phyloP scores from a whole-genome alignment of 37 sponge, comb jelly and placozoan species.

The Oscarella lobularis region DNA sequence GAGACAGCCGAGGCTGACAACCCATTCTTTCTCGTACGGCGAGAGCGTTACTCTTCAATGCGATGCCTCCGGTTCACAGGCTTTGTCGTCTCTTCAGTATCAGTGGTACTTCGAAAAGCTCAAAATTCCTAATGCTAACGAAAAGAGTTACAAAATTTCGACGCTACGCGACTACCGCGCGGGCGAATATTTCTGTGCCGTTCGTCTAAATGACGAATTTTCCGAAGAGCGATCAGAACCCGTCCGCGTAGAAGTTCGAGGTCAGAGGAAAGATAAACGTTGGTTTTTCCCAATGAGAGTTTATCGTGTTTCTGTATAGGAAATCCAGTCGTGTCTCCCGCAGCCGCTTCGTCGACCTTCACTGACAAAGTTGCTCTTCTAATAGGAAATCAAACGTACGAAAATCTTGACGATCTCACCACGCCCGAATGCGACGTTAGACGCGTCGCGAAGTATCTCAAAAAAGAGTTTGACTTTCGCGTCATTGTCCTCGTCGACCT shows the following conservation, averaged over 20 bases:
- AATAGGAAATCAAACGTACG: neutral
- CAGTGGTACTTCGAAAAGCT: neutral
- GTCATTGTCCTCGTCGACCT: neutral
- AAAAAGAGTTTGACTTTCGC: neutral
- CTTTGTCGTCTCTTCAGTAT: neutral
- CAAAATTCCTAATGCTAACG: neutral
- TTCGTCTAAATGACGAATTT: neutral
- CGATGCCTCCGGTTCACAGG: no score
- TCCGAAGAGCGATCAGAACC: neutral
- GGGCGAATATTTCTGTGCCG: neutral
- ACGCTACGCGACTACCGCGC: neutral
- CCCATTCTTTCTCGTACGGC: no score
- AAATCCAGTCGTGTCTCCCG: no score
- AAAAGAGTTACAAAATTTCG: neutral
- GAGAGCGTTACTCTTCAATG: no score
- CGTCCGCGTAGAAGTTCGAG: neutral
- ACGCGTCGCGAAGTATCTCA: neutral
- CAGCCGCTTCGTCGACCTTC: no score
- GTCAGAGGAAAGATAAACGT: neutral
- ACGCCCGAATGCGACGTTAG: neutral
- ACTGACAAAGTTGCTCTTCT: neutral
- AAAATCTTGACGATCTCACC: neutral
- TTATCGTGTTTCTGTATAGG: no score
- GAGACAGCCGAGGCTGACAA: no score
- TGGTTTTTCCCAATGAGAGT: no score